These are phyloP conservation scores for Oryzias celebensis DNA, from an alignment of 2,113 vertebrate species.

Conservation along the genomic window DNA sequence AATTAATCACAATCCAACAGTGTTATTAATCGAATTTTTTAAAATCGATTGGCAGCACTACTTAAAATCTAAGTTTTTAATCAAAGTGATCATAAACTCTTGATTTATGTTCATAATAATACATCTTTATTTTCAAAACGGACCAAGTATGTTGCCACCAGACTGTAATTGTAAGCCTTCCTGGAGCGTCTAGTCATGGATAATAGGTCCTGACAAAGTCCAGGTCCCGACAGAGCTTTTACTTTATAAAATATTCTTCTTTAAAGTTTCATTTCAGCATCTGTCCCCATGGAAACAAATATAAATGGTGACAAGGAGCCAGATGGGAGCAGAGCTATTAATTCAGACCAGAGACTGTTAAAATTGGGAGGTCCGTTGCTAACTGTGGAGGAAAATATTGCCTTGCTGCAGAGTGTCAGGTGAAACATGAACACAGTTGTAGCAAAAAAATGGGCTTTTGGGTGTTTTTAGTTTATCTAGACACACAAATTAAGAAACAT, in stretches of 20 bases:
- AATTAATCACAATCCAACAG: no score
- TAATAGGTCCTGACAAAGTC: constrained; percentile 3
- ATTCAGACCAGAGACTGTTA: constrained; percentile 46
- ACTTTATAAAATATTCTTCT: constrained; percentile 23
- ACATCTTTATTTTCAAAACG: no score
- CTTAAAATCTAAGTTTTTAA: no score
- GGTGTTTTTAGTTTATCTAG: constrained; percentile 18
- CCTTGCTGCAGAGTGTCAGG: constrained; percentile 33
- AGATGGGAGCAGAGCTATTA: constrained; percentile 48
- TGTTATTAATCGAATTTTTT: no score
- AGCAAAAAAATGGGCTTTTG: constrained; percentile 18
- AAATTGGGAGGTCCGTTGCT: constrained; percentile 43
- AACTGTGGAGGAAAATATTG: constrained; percentile 42
- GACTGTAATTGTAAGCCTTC: no score
- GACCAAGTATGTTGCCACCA: no score
- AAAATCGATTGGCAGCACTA: no score
- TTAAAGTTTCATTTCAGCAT: constrained; percentile 6
- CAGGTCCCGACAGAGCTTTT: constrained; percentile 9
- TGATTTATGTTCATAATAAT: no score
- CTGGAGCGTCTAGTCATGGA: no score
- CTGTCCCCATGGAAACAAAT: constrained; percentile 36
- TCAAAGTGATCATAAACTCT: no score
- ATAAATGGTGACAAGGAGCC: constrained; percentile 60
- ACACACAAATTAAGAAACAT: neutral
- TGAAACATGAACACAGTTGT: constrained; percentile 41